Percentiles rank a stretch among this genome's conserved stretches.
Evolutionary conservation across 2,888 invertebrate genomes (phyloP).

Genomic region (Mythimna impura): DNA sequence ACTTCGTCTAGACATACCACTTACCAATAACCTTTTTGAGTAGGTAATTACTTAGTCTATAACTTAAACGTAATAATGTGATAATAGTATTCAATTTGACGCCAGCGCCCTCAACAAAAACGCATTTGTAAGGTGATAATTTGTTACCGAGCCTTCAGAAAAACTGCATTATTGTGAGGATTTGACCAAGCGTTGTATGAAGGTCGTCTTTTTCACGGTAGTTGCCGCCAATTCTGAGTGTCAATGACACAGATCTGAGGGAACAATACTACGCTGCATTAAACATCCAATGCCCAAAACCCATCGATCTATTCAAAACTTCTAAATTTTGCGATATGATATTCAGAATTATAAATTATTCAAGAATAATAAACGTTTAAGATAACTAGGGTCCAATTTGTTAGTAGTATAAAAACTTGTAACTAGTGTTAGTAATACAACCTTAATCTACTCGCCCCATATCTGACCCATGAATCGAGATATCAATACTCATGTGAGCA

Average conservation of each 20-base stretch:
- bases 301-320: neutral
- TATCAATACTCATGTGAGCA: too few species aligned
- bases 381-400: too few species aligned
- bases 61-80: slow-evolving; percentile 2
- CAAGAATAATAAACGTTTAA: too few species aligned
- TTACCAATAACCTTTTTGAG: neutral
- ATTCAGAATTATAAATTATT: too few species aligned
- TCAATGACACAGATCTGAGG: slow-evolving; percentile 68
- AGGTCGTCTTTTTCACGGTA: slow-evolving; percentile 69
- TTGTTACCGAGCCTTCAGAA: slow-evolving; percentile 36
- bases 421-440: too few species aligned
- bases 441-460: too few species aligned
- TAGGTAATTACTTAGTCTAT: neutral
- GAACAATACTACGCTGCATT: slow-evolving; percentile 48
- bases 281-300: slow-evolving; percentile 5
- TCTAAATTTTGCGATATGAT: neutral
- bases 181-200: slow-evolving; percentile 63
- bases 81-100: slow-evolving; percentile 12
- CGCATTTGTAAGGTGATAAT: slow-evolving; percentile 22
- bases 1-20: neutral
- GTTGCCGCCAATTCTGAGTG: slow-evolving; percentile 59
- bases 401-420: too few species aligned
- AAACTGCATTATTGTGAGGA: slow-evolving; percentile 56
- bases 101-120: slow-evolving; percentile 17
- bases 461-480: too few species aligned